These are phyloP conservation scores for Drosophila prosaltans DNA, from an alignment of 1,140 invertebrate species.

Conservation along the genomic window DNA sequence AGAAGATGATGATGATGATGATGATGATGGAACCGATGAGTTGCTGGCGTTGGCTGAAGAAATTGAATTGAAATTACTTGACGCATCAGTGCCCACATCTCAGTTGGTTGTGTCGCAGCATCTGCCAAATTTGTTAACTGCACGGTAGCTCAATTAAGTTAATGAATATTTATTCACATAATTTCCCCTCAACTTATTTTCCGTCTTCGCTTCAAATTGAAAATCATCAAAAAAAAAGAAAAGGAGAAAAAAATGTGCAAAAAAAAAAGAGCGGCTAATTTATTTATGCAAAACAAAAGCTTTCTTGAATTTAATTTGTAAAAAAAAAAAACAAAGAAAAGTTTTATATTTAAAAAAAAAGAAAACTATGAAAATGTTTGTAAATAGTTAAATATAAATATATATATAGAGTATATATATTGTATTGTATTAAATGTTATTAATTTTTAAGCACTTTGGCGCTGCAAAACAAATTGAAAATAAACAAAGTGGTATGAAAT, in stretches of 20 bases:
- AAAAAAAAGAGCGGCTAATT: conserved; percentile 50
- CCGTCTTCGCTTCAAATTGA: conserved; percentile 62
- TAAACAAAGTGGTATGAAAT: conserved; percentile 25
- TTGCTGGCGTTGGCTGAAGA: conserved; percentile 16
- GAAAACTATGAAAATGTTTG: conserved; percentile 30
- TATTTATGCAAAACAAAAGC: conserved; percentile 72
- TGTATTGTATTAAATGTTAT: conserved; percentile 74
- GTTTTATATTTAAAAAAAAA: conserved; percentile 39
- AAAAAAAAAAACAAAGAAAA: conserved; percentile 37
- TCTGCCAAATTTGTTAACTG: conserved; percentile 45
- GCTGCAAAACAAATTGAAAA: conserved; percentile 40
- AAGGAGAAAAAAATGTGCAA: conserved; percentile 1
- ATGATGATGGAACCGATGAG: conserved; percentile 28
- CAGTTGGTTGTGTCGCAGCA: conserved; percentile 20
- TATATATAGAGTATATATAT: conserved; percentile 55
- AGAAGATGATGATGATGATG: conserved; percentile 9
- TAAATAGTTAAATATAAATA: conserved; percentile 73
- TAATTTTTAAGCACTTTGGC: conserved; percentile 65
- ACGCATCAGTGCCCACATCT: background rate
- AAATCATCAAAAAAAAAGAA: conserved; percentile 33
- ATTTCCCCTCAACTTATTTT: conserved; percentile 34
- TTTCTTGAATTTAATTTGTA: conserved; percentile 79
- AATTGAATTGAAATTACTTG: background rate
- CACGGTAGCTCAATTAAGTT: conserved; percentile 74
- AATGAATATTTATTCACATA: background rate